Evolutionary conservation across 2,113 vertebrate genomes (phyloP), one percentile per base, ranked within the genome.

Genomic region (Larimichthys crocea): DNA sequence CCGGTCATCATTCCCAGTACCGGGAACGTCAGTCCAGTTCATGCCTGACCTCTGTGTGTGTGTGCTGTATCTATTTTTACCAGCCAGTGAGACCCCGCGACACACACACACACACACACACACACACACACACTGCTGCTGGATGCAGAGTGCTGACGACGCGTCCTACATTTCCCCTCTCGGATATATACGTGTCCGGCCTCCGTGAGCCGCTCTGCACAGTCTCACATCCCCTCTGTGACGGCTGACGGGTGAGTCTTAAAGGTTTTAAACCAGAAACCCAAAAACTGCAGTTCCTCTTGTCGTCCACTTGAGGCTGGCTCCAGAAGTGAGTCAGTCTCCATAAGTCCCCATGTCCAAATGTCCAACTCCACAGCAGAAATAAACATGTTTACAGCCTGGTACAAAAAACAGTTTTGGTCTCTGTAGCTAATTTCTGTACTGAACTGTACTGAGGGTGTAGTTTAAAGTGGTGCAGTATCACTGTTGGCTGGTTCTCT

Each of bases 121-220:
- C 20, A 31, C 17, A 3, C 26, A 57, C 42, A 26, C 57, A 3
- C 17, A 10, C 53, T 40, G 46, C 70, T 64, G 64, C 62, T 22
- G 65, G 19, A 62, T 56, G 26, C 64, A 82, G 31, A 72, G 53
- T 2, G 57, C 72, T 50, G 73, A 74, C 31, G 35, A 10, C 10
- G 29, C 48, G 87, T 0, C 76, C 84, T 70, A 79, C 74, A 82
- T 86, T 63, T 74, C 53, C 44, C 57, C 48, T 40, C 63, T 65
- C 63, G 2, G 17, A 40, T 5, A 10, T 10, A 8, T 7, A 17
- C 4, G 29, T 5, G 15, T 60, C 5, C n/a, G 15, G 66, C 3
- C 7, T 1, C 65, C 8, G 46, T 3, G n/a, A 46, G 66, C 48
- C 4, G 50, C 10, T 52, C 5, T 52, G 50, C 31, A 31, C 31